phyloP scores from a whole-genome alignment of 2,888 invertebrate species.

The Eledona agricola region DNA sequence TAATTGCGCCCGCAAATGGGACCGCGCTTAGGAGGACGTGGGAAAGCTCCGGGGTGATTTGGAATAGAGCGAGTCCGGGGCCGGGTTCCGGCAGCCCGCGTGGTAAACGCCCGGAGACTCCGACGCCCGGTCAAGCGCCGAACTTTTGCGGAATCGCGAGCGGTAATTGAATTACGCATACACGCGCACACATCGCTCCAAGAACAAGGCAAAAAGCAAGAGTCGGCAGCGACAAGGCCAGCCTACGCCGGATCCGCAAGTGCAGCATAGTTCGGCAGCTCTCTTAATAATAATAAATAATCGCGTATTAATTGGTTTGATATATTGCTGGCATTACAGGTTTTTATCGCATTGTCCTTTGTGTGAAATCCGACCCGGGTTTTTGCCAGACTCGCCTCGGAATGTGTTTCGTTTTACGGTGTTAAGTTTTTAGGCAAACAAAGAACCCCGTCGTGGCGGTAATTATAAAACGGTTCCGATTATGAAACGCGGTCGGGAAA shows the following conservation, averaged over 20 bases:
- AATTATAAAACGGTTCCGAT: conserved; percentile 42
- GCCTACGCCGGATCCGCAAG: conserved; percentile 36
- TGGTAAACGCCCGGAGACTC: too few species aligned
- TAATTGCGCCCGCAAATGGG: conserved; percentile 5
- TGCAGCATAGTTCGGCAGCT: conserved; percentile 57
- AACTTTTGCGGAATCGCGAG: too few species aligned
- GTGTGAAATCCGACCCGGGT: conserved; percentile 57
- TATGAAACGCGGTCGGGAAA: conserved; percentile 28
- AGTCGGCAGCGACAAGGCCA: conserved; percentile 36
- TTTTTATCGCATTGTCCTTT: conserved; percentile 60
- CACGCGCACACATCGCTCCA: conserved; percentile 2
- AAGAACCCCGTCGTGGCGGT: conserved; percentile 40
- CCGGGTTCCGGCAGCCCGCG: too few species aligned
- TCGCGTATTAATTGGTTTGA: conserved; percentile 62
- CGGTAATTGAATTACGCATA: conserved; percentile 25
- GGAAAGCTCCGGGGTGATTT: too few species aligned
- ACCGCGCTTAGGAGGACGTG: too few species aligned
- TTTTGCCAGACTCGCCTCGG: conserved; percentile 55
- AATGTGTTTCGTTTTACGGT: conserved; percentile 55
- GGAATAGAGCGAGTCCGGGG: too few species aligned
- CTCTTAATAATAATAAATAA: conserved; percentile 61
- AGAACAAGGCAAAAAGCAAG: conserved; percentile 10
- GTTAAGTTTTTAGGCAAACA: conserved; percentile 52
- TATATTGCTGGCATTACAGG: conserved; percentile 60
- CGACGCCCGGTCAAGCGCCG: too few species aligned